Percentiles rank a stretch among this genome's conserved stretches.
phyloP scores from a whole-genome alignment of 2,888 invertebrate species.

The Drosophila heteroneura region DNA sequence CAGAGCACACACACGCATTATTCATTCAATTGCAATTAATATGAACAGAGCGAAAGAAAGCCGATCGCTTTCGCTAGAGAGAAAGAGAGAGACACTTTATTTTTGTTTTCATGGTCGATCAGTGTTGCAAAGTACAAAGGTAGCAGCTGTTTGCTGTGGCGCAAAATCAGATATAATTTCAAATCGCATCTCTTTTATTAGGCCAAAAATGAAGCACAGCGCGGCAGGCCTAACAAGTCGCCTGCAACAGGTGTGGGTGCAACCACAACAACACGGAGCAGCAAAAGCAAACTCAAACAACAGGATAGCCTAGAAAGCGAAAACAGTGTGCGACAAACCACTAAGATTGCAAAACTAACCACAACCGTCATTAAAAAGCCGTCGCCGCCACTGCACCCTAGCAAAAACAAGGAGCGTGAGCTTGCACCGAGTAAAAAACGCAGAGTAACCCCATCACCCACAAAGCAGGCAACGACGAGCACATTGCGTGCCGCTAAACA shows the following conservation, averaged over 20 bases:
- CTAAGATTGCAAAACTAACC: slow-evolving; percentile 41
- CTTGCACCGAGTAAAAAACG: slow-evolving; percentile 23
- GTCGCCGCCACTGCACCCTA: slow-evolving; percentile 31
- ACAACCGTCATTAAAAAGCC: slow-evolving; percentile 34
- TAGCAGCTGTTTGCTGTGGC: slow-evolving; percentile 8
- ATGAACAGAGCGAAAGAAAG: slow-evolving; percentile 15
- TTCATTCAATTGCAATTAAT: slow-evolving; percentile 40
- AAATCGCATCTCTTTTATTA: slow-evolving; percentile 27
- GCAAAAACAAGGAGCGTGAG: slow-evolving; percentile 45
- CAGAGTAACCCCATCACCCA: slow-evolving; percentile 63
- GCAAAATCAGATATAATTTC: not conserved
- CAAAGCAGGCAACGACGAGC: slow-evolving; percentile 32
- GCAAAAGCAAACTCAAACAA: slow-evolving; percentile 43
- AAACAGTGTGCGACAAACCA: slow-evolving; percentile 30
- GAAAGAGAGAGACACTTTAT: slow-evolving; percentile 19
- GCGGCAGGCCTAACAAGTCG: slow-evolving; percentile 57
- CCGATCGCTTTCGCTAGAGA: slow-evolving; percentile 24
- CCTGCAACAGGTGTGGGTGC: slow-evolving; percentile 50
- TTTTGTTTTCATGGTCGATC: slow-evolving; percentile 4
- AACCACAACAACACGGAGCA: slow-evolving; percentile 28
- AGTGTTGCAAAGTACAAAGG: slow-evolving; percentile 39
- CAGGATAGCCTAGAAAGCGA: slow-evolving; percentile 56
- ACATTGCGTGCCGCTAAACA: slow-evolving; percentile 50
- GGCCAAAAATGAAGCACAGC: slow-evolving; percentile 49
- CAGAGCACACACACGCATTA: slow-evolving; percentile 19